These are phyloP conservation scores for Ophion obscuratus DNA, from an alignment of 2,888 invertebrate species.

Conservation along the genomic window DNA sequence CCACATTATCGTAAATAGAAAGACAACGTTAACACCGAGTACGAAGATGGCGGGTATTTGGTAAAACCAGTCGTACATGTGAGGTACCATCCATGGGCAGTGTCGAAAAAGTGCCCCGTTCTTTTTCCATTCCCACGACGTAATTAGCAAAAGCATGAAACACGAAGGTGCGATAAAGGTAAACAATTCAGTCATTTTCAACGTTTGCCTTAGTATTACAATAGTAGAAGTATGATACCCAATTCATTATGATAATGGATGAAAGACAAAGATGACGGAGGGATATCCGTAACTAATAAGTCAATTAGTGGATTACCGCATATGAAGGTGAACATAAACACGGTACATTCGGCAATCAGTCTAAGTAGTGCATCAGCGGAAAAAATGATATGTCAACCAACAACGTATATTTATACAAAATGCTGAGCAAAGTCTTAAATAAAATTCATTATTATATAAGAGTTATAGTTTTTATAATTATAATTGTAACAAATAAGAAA, in stretches of 20 bases:
- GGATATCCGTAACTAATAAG: background rate
- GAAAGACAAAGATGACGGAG: background rate
- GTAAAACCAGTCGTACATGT: slow-evolving; percentile 94
- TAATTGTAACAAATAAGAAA: too few relatives aligned
- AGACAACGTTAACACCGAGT: slow-evolving; percentile 92
- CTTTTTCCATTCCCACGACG: slow-evolving; percentile 68
- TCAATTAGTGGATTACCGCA: slow-evolving; percentile 38
- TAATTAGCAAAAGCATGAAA: slow-evolving; percentile 40
- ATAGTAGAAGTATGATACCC: background rate
- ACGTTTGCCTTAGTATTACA: slow-evolving; percentile 11
- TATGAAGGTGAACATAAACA: background rate
- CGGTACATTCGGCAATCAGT: background rate
- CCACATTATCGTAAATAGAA: slow-evolving; percentile 95
- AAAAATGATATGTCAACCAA: too few relatives aligned
- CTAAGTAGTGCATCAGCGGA: too few relatives aligned
- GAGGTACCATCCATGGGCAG: slow-evolving; percentile 93
- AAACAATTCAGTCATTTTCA: slow-evolving; percentile 28
- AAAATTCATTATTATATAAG: too few relatives aligned
- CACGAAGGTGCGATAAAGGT: slow-evolving; percentile 13
- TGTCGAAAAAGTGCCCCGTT: slow-evolving; percentile 80
- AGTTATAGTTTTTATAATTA: too few relatives aligned
- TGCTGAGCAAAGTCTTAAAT: too few relatives aligned
- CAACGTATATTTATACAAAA: too few relatives aligned
- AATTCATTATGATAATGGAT: slow-evolving; percentile 32
- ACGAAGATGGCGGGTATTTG: slow-evolving; percentile 93